Conservation (phyloP, 2,797 vertebrate species). For the Columba guinea region DNA sequence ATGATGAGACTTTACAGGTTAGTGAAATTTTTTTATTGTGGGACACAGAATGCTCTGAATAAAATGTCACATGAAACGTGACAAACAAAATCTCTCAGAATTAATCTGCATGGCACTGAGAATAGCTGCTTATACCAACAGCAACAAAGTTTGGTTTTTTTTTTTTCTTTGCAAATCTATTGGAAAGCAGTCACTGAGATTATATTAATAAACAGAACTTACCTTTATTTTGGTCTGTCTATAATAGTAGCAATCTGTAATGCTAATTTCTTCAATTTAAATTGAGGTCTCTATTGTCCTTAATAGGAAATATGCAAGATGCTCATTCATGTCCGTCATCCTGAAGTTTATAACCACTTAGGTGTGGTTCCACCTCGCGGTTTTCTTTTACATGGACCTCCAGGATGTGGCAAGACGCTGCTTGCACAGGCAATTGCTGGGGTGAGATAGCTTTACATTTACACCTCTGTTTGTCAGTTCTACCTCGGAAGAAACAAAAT, state of each 20-base stretch:
- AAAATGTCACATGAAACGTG: not conserved
- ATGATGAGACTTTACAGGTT: conserved; percentile 87
- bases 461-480: not conserved
- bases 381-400: conserved; percentile 94
- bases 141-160: not conserved
- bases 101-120: not conserved
- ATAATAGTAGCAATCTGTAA: not conserved
- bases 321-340: conserved; percentile 91
- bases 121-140: not conserved
- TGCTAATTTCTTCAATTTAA: not conserved
- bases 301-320: conserved; percentile 92
- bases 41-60: not conserved
- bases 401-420: conserved; percentile 95
- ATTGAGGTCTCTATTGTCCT: not conserved
- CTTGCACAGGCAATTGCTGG: conserved; percentile 94
- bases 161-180: not conserved
- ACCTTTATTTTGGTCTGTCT: not conserved
- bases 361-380: conserved; percentile 90
- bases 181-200: not conserved
- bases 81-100: not conserved
- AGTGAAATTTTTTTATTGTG: conserved; percentile 18
- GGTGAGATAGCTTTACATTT: conserved; percentile 76
- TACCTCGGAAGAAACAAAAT: not conserved
- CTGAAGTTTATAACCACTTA: conserved; percentile 90
- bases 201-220: not conserved